These are phyloP conservation scores for Cepaea hortensis DNA, from an alignment of 2,888 invertebrate species.

Conservation along the genomic window DNA sequence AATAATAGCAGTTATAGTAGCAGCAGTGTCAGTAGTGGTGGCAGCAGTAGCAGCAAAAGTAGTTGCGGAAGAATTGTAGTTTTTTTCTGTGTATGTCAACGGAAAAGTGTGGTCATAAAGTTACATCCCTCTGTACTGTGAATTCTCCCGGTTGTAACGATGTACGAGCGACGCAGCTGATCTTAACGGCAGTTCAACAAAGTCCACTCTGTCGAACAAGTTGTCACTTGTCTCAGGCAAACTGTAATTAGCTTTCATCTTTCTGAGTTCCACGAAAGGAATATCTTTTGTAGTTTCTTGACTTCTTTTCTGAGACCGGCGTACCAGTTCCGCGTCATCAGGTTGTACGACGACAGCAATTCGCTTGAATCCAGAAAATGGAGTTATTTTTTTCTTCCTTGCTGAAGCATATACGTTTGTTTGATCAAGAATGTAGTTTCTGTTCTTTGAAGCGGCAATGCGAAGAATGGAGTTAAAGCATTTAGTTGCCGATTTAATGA, in stretches of 20 bases:
- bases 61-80: too few species aligned
- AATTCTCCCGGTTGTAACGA: slow-evolving; percentile 78
- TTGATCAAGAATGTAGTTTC: slow-evolving; percentile 97
- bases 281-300: slow-evolving; percentile 84
- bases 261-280: slow-evolving; percentile 91
- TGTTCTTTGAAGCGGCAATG: slow-evolving; percentile 82
- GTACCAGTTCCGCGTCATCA: slow-evolving; percentile 88
- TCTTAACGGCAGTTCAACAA: slow-evolving; percentile 81
- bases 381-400: slow-evolving; percentile 95
- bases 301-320: slow-evolving; percentile 83
- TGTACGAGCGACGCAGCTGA: slow-evolving; percentile 86
- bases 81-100: too few species aligned
- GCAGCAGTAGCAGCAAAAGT: too few species aligned
- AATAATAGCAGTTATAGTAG: too few species aligned
- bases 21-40: too few species aligned
- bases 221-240: slow-evolving; percentile 82
- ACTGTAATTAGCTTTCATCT: slow-evolving; percentile 94
- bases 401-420: slow-evolving; percentile 96
- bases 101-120: too few species aligned
- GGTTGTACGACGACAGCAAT: slow-evolving; percentile 92
- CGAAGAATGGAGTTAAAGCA: slow-evolving; percentile 87
- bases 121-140: not conserved
- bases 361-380: slow-evolving; percentile 92
- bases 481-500: slow-evolving; percentile 89
- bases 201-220: slow-evolving; percentile 86